Percentiles rank a stretch among this genome's conserved stretches.
Evolutionary conservation across 2,113 vertebrate species (phyloP).

Genomic region (Cygnus buccinator): DNA sequence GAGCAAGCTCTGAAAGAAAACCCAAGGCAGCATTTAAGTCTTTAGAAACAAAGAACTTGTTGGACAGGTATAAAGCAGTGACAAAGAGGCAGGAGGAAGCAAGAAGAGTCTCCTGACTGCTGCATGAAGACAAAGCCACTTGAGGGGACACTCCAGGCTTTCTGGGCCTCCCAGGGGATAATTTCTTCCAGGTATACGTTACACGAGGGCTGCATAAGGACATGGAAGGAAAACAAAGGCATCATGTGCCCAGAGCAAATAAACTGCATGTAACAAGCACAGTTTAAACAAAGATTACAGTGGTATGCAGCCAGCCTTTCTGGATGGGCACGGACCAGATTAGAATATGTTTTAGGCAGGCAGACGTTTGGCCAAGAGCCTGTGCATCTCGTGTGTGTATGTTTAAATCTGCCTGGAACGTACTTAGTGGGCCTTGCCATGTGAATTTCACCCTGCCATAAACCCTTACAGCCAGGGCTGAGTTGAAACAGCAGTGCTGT

Average conservation of each 20-base stretch:
- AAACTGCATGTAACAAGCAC: neutral
- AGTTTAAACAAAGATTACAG: neutral
- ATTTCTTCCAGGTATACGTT: neutral
- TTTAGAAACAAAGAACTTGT: too few species aligned
- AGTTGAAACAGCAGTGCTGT: neutral
- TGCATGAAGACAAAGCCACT: neutral
- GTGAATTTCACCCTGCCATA: neutral
- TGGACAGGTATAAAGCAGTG: neutral
- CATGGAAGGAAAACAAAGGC: neutral
- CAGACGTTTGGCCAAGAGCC: neutral
- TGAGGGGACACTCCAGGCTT: neutral
- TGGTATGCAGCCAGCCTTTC: neutral
- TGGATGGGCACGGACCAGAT: neutral
- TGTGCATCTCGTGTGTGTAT: neutral
- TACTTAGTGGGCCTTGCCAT: neutral
- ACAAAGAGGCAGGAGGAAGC: neutral
- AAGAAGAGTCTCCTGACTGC: neutral
- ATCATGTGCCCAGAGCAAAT: neutral
- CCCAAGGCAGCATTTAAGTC: neutral
- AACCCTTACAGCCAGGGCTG: neutral
- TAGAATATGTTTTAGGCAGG: neutral
- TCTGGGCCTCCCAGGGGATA: neutral
- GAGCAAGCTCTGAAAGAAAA: neutral
- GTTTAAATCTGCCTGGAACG: neutral
- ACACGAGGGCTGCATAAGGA: neutral